A percentile compares a stretch with the other conserved stretches of the same genome.
Evolutionary conservation across 2,888 invertebrate genomes (phyloP).

Genomic region (Calliscelio sp.): DNA sequence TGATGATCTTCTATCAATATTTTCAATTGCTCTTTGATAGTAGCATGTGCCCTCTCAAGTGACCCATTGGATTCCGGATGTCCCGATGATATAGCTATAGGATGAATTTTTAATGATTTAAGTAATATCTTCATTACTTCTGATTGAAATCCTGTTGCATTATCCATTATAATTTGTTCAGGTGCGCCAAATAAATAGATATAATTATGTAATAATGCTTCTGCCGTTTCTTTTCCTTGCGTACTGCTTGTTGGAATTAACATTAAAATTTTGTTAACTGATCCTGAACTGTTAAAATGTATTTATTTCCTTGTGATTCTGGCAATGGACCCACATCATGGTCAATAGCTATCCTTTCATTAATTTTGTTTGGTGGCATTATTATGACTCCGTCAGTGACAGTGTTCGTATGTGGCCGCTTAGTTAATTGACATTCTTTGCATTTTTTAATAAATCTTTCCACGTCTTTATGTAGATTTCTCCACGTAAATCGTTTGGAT

Average conservation of each 20-base stretch:
- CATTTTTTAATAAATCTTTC: conserved; percentile 11
- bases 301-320: neutral
- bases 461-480: neutral
- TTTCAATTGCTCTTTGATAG: conserved; percentile 4
- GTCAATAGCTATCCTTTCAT: conserved; percentile 5
- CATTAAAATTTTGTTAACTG: conserved; percentile 3
- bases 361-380: neutral
- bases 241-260: neutral
- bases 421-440: conserved; percentile 13
- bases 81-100: conserved; percentile 16
- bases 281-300: conserved; percentile 7
- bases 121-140: conserved; percentile 4
- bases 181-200: conserved; percentile 9
- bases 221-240: conserved; percentile 2
- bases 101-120: neutral
- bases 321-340: conserved; percentile 13
- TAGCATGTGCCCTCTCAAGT: conserved; percentile 16
- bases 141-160: conserved; percentile 11
- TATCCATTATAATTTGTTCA: conserved; percentile 3
- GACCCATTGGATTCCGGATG: conserved; percentile 18
- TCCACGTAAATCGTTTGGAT: neutral
- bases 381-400: neutral
- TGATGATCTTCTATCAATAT: neutral
- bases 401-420: neutral
- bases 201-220: conserved; percentile 3